A percentile compares a stretch with the other conserved stretches of the same genome.
Conservation (phyloP, 1,140 invertebrate species). For the Calliopsis andreniformis region DNA sequence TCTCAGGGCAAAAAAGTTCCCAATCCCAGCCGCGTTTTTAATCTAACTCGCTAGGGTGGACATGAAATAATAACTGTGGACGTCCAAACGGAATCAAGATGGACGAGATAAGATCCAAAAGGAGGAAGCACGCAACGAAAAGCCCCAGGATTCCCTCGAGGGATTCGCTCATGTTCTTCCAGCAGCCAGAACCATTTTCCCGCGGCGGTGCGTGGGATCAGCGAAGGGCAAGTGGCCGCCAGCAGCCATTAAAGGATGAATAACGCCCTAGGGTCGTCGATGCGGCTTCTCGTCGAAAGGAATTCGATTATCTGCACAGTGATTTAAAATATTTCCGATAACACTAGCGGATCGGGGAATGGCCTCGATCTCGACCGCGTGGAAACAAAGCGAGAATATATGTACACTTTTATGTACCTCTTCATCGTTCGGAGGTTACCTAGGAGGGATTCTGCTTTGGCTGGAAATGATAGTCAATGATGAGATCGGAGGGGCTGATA, state of each 20-base stretch:
- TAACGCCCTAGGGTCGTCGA: slow-evolving; percentile 35
- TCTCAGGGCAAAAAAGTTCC: background rate
- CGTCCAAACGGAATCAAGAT: slow-evolving; percentile 57
- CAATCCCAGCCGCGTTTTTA: background rate
- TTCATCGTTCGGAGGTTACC: background rate
- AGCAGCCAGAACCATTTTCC: slow-evolving; percentile 40
- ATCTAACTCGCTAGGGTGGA: background rate
- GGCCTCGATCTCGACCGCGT: background rate
- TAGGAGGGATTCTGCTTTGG: background rate
- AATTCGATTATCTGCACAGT: slow-evolving; percentile 56
- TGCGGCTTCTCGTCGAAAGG: slow-evolving; percentile 22
- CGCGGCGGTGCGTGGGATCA: slow-evolving; percentile 52
- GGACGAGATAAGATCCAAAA: slow-evolving; percentile 58
- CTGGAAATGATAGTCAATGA: slow-evolving; percentile 9
- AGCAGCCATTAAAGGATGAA: slow-evolving; percentile 53
- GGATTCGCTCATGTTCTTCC: slow-evolving; percentile 55
- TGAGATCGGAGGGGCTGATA: background rate
- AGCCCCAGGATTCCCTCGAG: slow-evolving; percentile 14
- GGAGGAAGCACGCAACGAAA: slow-evolving; percentile 32
- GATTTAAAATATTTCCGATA: slow-evolving; percentile 62
- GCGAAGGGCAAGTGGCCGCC: background rate
- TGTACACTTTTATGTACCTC: slow-evolving; percentile 16
- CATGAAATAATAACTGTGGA: slow-evolving; percentile 24
- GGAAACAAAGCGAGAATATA: slow-evolving; percentile 27
- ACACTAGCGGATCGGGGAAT: slow-evolving; percentile 6